phyloP scores from a whole-genome alignment of 2,113 vertebrate genomes.

The Poicephalus meyeri region DNA sequence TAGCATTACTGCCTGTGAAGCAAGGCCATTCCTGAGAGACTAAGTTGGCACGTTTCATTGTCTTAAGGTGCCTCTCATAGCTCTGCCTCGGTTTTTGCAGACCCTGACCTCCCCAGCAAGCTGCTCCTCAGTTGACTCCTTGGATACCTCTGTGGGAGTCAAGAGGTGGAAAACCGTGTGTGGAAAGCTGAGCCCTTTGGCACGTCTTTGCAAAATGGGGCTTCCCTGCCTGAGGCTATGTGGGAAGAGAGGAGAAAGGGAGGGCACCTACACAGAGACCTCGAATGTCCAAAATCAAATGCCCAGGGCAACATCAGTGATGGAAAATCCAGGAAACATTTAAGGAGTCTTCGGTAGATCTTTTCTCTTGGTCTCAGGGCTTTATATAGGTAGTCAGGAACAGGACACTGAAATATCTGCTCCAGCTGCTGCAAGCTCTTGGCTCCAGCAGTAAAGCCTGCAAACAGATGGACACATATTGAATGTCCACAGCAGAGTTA shows the following conservation, averaged over 20 bases:
- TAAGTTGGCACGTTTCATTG: background rate
- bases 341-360: background rate
- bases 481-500: background rate
- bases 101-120: background rate
- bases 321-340: background rate
- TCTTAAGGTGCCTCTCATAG: background rate
- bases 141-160: background rate
- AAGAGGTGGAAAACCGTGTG: background rate
- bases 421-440: background rate
- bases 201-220: background rate
- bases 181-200: background rate
- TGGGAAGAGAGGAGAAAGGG: background rate
- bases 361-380: background rate
- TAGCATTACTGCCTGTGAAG: background rate
- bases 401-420: background rate
- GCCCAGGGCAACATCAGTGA: background rate
- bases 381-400: background rate
- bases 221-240: background rate
- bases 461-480: background rate
- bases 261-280: background rate
- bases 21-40: background rate
- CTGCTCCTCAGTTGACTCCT: background rate
- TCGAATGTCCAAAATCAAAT: background rate
- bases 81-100: background rate
- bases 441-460: background rate